Conservation (phyloP, 2,797 vertebrate species). For the Squalus acanthias region DNA sequence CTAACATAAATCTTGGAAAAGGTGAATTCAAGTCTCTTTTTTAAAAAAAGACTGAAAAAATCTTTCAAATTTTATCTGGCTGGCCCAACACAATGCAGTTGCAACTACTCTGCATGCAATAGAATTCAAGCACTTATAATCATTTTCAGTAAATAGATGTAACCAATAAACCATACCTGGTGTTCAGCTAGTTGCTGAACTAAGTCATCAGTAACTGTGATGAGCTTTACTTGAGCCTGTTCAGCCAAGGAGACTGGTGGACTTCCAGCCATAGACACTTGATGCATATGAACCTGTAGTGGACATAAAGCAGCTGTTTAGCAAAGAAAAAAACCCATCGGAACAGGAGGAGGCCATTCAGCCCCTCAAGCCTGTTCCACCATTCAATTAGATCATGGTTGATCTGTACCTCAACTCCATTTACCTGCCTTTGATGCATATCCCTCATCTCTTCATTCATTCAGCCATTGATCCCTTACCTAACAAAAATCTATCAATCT, state of each 20-base stretch:
- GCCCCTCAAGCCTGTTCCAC: not conserved
- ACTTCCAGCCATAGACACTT: slow-evolving; percentile 37
- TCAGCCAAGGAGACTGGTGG: slow-evolving; percentile 35
- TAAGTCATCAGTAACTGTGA: slow-evolving; percentile 36
- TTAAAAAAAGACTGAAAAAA: not conserved
- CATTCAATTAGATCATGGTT: not conserved
- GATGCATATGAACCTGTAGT: slow-evolving; percentile 30
- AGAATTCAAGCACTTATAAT: not conserved
- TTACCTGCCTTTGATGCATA: not conserved
- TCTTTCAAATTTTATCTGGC: not conserved
- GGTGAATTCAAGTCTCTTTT: not conserved
- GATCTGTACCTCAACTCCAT: not conserved
- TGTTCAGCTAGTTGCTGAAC: slow-evolving; percentile 35
- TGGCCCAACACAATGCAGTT: not conserved
- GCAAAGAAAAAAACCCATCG: not conserved
- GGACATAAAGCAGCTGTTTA: not conserved
- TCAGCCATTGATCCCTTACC: not conserved
- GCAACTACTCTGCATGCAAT: not conserved
- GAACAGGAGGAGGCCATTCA: not conserved
- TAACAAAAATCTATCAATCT: not conserved
- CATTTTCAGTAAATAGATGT: not conserved
- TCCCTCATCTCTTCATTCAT: no score
- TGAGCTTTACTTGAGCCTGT: slow-evolving; percentile 35
- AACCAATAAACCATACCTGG: slow-evolving; percentile 19
- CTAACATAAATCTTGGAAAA: not conserved